Conservation (phyloP, 1,140 invertebrate species). For the Leptopilina clavipes region DNA sequence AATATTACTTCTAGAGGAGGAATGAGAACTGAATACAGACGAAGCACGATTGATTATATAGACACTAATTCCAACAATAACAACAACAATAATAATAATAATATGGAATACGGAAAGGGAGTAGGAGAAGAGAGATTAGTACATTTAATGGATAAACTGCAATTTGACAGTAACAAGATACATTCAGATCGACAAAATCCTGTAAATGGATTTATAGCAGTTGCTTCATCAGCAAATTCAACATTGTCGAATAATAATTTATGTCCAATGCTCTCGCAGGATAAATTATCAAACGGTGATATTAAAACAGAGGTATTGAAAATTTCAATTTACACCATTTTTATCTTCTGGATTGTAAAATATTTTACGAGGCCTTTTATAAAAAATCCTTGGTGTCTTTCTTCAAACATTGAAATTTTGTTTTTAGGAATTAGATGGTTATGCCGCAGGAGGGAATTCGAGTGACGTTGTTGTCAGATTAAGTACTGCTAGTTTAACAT, state of each 20-base stretch:
- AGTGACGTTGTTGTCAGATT: slow-evolving; percentile 66
- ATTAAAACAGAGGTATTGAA: slow-evolving; percentile 63
- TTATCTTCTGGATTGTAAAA: background rate
- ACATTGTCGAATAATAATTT: slow-evolving; percentile 15
- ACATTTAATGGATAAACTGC: slow-evolving; percentile 66
- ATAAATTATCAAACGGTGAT: slow-evolving; percentile 64
- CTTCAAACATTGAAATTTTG: too few relatives aligned
- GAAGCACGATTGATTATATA: slow-evolving; percentile 72
- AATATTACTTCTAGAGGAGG: slow-evolving; percentile 69
- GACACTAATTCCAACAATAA: slow-evolving; percentile 74
- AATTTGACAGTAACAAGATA: slow-evolving; percentile 64
- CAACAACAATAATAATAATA: slow-evolving; percentile 49
- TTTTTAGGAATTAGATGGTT: slow-evolving; percentile 53
- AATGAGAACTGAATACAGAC: slow-evolving; percentile 66
- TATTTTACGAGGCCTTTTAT: too few relatives aligned
- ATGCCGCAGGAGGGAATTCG: slow-evolving; percentile 40
- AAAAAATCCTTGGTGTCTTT: too few relatives aligned
- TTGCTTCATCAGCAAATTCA: slow-evolving; percentile 25
- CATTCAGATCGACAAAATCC: slow-evolving; percentile 50
- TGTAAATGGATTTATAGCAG: slow-evolving; percentile 47
- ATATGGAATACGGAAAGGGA: slow-evolving; percentile 56
- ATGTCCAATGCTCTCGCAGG: slow-evolving; percentile 46
- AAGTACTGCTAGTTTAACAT: slow-evolving; percentile 74
- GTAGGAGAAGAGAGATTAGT: slow-evolving; percentile 61
- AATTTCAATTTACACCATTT: slow-evolving; percentile 9